Base-by-base conservation (phyloP, 1,140 invertebrate species). In the Magallana angulata region DNA sequence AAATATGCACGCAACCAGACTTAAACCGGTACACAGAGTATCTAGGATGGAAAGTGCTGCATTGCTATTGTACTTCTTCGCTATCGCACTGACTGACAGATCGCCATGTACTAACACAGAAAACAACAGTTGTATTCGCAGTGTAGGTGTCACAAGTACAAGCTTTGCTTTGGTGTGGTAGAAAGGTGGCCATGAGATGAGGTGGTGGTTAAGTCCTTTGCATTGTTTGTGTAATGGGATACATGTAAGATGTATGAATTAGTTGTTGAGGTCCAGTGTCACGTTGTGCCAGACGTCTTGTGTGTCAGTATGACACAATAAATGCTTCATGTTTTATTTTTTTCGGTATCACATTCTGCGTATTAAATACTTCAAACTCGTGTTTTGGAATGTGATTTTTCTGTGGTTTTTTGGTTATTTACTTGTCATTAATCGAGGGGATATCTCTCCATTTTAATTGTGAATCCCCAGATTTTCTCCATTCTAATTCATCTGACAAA, bases 401-500 rank as follows among this genome's bases (percentile, higher is more conserved):
- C 36, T 71, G 24, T 30, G 24, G 68, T 71, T 71, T 71, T 36
- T 36, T 71, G 68, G 68, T 71, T 71, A 71, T 30, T 71, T 71
- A 30, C 12, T 24, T 71, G 68, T 71, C 68, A 71, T 1, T 36
- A 12, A 30, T 71, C 6, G 18, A 71, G 64, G 64, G 64, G 24
- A 71, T 71, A 71, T 24, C 64, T 71, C 68, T 11, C 68, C 68
- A 71, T 71, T 36, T 24, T 7, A 71, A 71, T 30, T 71, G 8
- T 16, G n/a, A 16, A 12, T 16, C 5, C n/a, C 60, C n/a, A 12
- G n/a, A 12, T 62, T n/a, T 62, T 62, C 12, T 62, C n/a, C n/a
- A 16, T 9, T 62, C n/a, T 62, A 12, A 62, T 62, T 62, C 60
- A 62, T 62, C 8, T 12, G 0, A n/a, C 12, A 12, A 12, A 6